Conservation (phyloP, 2,113 vertebrate genomes). For the Piprites chloris region DNA sequence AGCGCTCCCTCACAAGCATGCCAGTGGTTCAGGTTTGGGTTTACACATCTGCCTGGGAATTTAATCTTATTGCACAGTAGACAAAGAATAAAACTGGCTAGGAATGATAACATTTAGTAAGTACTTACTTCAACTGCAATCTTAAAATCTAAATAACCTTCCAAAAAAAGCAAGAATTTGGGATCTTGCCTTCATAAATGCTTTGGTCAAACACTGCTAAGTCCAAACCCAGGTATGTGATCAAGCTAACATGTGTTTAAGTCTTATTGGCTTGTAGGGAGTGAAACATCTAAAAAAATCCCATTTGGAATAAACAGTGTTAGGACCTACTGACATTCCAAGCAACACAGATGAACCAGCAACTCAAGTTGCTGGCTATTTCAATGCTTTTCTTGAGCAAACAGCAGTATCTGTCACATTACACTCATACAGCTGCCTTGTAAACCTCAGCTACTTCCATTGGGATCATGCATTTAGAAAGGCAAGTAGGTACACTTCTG, state of each 20-base stretch:
- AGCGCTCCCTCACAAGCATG: not conserved
- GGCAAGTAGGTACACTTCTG: not conserved
- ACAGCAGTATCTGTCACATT: not conserved
- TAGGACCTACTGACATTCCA: not conserved
- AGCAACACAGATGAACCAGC: not conserved
- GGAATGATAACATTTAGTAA: not conserved
- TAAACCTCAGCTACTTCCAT: not conserved
- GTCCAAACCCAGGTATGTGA: not conserved
- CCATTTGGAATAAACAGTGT: not conserved
- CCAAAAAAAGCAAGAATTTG: not conserved
- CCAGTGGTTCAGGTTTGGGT: not conserved
- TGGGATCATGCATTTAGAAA: not conserved
- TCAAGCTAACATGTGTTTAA: not conserved
- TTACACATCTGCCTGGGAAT: conserved; percentile 30
- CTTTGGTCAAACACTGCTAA: not conserved
- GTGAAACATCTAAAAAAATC: not conserved
- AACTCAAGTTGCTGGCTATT: not conserved
- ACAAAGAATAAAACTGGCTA: not conserved
- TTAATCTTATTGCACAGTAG: not conserved
- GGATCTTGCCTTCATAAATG: not conserved
- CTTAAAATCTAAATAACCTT: not conserved
- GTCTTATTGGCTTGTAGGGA: not conserved
- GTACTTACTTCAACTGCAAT: not conserved
- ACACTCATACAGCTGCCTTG: not conserved
- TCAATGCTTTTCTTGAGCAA: not conserved